Evolutionary conservation across 2,888 invertebrate genomes (phyloP), one percentile per base, ranked within the genome.

Genomic region (Cactoblastis cactorum): DNA sequence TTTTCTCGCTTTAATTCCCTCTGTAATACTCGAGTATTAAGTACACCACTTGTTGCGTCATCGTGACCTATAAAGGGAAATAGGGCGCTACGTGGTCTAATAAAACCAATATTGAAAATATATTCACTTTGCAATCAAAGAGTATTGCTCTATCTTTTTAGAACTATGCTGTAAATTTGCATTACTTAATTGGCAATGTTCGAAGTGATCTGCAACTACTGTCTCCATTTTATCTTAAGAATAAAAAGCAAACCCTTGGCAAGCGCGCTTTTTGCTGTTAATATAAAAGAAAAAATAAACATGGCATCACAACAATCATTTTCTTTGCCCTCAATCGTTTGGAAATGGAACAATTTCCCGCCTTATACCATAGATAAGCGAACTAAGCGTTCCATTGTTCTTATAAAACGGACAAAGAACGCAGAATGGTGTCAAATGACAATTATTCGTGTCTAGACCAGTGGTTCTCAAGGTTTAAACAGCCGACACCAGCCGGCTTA

Each of bases 361-460:
- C 39, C 49, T 39, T 19, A 49, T 33, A 11, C 32, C 33, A 14
- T 6, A 41, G 24, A 41, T 14, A 12, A 39, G 32, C 35, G 14
- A 15, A 6, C 17, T 15, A 17, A 35, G 28, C 28, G 28, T 39
- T 32, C 49, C 28, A 41, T 49, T 39, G 49, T 38, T 38, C 24
- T 28, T 39, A 15, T 4, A 6, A 38, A 17, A 18, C 18, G 41
- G 19, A 41, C 39, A 49, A 49, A 49, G 49, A 49, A 18, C 5
- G 33, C 33, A 34, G 19, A 41, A 49, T 49, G 33, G 53, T 61
- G 55, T 61, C 58, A 53, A 57, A 55, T 58, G 53, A 55, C 56
- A 53, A 55, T 58, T 55, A 51, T 50, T 49, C 41, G 53, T 46
- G 53, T 60, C 53, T n/a, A n/a, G n/a, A n/a, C n/a, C n/a, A n/a